These are phyloP conservation scores for Hydrozoanthus gracilis DNA, from an alignment of 92 coral and sea anemone species.

Conservation along the genomic window DNA sequence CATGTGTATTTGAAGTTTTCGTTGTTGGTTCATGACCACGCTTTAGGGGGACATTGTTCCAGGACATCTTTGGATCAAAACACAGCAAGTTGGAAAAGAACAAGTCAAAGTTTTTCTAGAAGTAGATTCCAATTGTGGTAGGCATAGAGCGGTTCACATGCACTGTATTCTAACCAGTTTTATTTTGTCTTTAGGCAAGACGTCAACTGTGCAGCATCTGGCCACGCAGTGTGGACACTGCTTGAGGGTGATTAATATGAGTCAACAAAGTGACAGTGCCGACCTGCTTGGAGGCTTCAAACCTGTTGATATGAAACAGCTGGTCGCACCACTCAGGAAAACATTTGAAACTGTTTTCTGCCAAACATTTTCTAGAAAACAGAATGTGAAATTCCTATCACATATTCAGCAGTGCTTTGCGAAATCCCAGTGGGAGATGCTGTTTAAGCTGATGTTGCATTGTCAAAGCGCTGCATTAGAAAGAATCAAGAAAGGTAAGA, in stretches of 20 bases:
- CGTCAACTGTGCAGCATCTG: slow-evolving; percentile 89
- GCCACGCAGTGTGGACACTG: slow-evolving; percentile 77
- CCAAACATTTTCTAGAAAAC: slow-evolving; percentile 92
- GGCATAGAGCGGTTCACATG: no score
- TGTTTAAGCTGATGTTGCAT: slow-evolving; percentile 92
- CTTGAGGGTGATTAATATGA: slow-evolving; percentile 92
- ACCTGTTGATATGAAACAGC: slow-evolving; percentile 97
- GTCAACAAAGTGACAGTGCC: slow-evolving; percentile 98
- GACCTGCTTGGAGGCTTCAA: slow-evolving; percentile 96
- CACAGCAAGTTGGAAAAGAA: no score
- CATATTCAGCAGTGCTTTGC: slow-evolving; percentile 94
- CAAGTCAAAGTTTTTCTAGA: no score
- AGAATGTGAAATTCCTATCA: slow-evolving; percentile 83
- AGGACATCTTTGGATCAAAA: no score
- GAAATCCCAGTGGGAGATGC: slow-evolving; percentile 82
- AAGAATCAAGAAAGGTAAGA: slow-evolving; percentile 59
- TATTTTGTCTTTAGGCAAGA: slow-evolving; percentile 50
- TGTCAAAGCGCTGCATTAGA: slow-evolving; percentile 82
- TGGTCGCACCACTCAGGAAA: slow-evolving; percentile 90
- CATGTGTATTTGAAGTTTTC: no score
- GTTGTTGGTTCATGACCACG: no score
- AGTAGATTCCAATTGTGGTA: no score
- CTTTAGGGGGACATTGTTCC: no score
- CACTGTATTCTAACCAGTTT: neutral
- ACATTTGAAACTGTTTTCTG: slow-evolving; percentile 87